Evolutionary conservation across 2,888 invertebrate genomes (phyloP).

Genomic region (Stictocephala bisonia): DNA sequence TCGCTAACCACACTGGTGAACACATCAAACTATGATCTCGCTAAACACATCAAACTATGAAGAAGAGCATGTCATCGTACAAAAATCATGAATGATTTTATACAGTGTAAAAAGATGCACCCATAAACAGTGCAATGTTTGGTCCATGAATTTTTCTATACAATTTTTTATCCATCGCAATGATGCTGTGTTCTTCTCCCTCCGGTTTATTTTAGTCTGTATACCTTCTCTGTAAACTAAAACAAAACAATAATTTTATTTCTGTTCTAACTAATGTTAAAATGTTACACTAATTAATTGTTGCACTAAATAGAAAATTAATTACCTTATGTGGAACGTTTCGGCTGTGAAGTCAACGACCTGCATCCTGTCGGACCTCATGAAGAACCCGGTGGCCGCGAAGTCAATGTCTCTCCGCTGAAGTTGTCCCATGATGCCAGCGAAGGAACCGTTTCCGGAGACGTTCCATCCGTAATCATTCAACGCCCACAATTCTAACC

Average conservation of each 20-base stretch:
- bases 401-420: constrained; percentile 69
- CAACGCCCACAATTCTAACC: constrained; percentile 64
- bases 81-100: too few relatives aligned
- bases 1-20: too few relatives aligned
- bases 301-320: neutral
- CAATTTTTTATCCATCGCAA: too few relatives aligned
- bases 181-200: too few relatives aligned
- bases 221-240: too few relatives aligned
- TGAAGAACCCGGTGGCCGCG: constrained; percentile 68
- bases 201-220: too few relatives aligned
- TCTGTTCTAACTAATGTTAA: neutral
- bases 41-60: too few relatives aligned
- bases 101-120: too few relatives aligned
- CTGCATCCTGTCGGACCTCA: constrained; percentile 69
- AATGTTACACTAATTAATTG: neutral
- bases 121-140: too few relatives aligned
- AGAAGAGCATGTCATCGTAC: too few relatives aligned
- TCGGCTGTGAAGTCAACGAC: constrained; percentile 69
- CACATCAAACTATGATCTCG: too few relatives aligned
- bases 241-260: neutral
- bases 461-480: constrained; percentile 68
- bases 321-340: constrained; percentile 66
- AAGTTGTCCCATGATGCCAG: constrained; percentile 69
- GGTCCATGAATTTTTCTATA: too few relatives aligned
- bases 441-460: constrained; percentile 71